Evolutionary conservation across 2,113 vertebrate genomes (phyloP), one percentile per base, ranked within the genome.

Genomic region (Thunnus maccoyii): DNA sequence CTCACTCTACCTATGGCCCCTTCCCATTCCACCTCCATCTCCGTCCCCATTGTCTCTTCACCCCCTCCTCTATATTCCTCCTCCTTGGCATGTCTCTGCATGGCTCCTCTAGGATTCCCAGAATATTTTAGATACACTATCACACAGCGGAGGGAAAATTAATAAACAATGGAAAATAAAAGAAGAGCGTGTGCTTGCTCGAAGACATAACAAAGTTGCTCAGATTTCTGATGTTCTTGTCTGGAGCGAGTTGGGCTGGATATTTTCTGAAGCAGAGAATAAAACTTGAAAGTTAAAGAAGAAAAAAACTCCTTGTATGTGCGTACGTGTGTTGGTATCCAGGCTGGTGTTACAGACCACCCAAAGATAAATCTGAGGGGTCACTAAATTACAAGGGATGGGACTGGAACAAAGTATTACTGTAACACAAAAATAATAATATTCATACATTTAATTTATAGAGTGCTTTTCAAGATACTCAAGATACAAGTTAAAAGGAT

Each of bases 91-190:
- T 87, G 92, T 86, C 58, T 55, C 72, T 80, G 41, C 88, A 87
- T 13, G 70, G 86, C 60, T 85, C 48, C 30, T 61, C 44, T 5
- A 20, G 66, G 62, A 91, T 90, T 92, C 91, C 84, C 84, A 76
- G 72, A 76, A 90, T 91, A 74, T 84, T 76, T 91, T 50, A 91
- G 91, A 91, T 88, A 88, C 56, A 55, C 78, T 84, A 91, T 91
- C 91, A 47, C 22, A 54, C 12, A 48, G 64, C 3, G 18, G 11
- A 57, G 57, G 17, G 48, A 27, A 44, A 55, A 56, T 56, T 58
- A 80, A 79, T 54, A 77, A 76, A 80, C 30, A 70, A 61, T 36
- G 27, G 16, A 46, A 67, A 84, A 57, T 44, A 73, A 71, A 83
- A 70, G 36, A 55, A 52, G 65, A 27, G 56, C 55, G 47, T 16